A percentile compares a stretch with the other conserved stretches of the same genome.
phyloP scores from a whole-genome alignment of 1,140 invertebrate genomes.

The Drosophila watanabei region DNA sequence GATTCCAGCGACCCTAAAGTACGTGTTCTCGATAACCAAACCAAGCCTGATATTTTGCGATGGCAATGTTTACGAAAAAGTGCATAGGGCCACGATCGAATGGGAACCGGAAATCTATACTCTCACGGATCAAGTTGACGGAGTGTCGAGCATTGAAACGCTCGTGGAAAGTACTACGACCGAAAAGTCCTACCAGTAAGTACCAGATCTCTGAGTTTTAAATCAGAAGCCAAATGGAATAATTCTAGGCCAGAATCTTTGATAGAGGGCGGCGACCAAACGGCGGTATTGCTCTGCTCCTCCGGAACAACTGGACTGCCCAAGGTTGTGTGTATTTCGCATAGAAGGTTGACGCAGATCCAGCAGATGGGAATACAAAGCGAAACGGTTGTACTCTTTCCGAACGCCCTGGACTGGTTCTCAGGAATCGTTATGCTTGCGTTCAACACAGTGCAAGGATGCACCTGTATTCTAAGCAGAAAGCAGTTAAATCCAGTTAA shows the following conservation, averaged over 20 bases:
- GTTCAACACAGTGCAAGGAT: conserved; percentile 37
- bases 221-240: not conserved
- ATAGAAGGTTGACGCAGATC: conserved; percentile 86
- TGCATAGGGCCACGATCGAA: not conserved
- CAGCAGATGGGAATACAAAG: not conserved
- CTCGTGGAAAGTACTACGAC: conserved; percentile 50
- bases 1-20: conserved; percentile 44
- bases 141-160: conserved; percentile 49
- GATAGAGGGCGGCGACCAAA: conserved; percentile 54
- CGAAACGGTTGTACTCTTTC: not conserved
- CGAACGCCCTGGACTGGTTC: not conserved
- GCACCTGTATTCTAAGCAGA: conserved; percentile 59
- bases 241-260: conserved; percentile 50
- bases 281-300: conserved; percentile 86
- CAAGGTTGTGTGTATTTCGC: not conserved
- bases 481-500: conserved; percentile 47
- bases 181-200: conserved; percentile 65
- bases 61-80: conserved; percentile 57
- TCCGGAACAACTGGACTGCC: conserved; percentile 91
- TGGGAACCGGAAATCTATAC: conserved; percentile 34
- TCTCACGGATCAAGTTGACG: conserved; percentile 47
- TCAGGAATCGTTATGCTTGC: conserved; percentile 81
- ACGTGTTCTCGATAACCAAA: conserved; percentile 58
- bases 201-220: not conserved
- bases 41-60: conserved; percentile 70